Percentiles rank a stretch among this genome's conserved stretches.
These are phyloP conservation scores for Phania funesta DNA, from an alignment of 2,888 invertebrate species.

Conservation along the genomic window DNA sequence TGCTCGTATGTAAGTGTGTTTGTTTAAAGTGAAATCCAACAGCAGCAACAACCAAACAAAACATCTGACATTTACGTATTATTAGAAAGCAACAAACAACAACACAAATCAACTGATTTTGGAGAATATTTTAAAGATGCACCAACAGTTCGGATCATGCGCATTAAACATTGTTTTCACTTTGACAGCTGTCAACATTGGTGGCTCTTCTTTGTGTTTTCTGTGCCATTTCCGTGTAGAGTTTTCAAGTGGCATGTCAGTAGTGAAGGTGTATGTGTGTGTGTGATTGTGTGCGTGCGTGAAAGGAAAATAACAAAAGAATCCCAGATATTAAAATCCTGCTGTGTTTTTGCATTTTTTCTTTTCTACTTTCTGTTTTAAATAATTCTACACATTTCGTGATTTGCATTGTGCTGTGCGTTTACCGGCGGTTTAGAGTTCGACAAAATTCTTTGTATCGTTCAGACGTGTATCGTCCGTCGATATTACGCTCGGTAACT, in stretches of 20 bases:
- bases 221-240: constrained; percentile 40
- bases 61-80: constrained; percentile 29
- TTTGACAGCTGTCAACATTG: constrained; percentile 63
- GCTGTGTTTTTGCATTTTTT: background rate
- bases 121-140: constrained; percentile 2
- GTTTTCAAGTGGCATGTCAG: constrained; percentile 9
- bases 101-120: constrained; percentile 41
- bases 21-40: no score
- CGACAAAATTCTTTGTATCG: constrained; percentile 56
- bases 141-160: constrained; percentile 30
- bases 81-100: background rate
- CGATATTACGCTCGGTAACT: constrained; percentile 6
- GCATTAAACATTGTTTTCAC: constrained; percentile 25
- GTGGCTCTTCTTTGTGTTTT: background rate
- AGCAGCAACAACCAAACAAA: constrained; percentile 2
- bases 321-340: background rate
- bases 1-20: no score
- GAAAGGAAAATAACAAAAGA: constrained; percentile 9
- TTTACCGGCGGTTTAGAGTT: constrained; percentile 50
- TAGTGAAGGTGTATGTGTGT: background rate
- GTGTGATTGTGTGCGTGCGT: background rate
- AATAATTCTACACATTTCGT: constrained; percentile 37
- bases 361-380: background rate
- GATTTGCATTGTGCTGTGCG: constrained; percentile 33
- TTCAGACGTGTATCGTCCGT: constrained; percentile 34